phyloP scores from a whole-genome alignment of 2,797 vertebrate genomes.

The Cynodonichthys magdalenae region DNA sequence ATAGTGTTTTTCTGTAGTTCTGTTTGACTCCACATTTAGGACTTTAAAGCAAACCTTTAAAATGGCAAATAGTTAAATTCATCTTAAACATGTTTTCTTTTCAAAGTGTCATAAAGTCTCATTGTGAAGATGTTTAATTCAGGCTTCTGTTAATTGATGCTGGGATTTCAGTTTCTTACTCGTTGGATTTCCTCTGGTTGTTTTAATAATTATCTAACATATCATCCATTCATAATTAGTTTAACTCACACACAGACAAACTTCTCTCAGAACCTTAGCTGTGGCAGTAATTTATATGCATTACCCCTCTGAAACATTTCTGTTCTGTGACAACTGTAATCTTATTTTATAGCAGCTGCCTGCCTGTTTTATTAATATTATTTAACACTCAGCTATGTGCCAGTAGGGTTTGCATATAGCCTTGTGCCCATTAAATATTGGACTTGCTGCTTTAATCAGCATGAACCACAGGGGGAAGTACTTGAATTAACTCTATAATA shows the following conservation, averaged over 20 bases:
- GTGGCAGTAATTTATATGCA: conserved; percentile 30
- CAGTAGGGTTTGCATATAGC: conserved; percentile 25
- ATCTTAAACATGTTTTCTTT: conserved; percentile 6
- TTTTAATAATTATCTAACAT: conserved; percentile 23
- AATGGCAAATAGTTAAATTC: conserved; percentile 6
- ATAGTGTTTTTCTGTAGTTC: too few relatives aligned
- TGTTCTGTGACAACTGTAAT: conserved; percentile 41
- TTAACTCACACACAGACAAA: conserved; percentile 17
- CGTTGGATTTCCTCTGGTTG: conserved; percentile 2
- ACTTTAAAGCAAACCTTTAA: conserved; percentile 14
- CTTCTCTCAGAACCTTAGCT: conserved; percentile 14
- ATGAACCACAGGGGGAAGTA: background rate
- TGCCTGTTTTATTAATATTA: conserved; percentile 53
- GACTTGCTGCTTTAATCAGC: conserved; percentile 39
- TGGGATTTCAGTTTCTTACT: conserved; percentile 11
- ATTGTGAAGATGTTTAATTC: conserved; percentile 43
- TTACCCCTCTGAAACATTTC: conserved; percentile 32
- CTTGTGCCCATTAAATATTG: conserved; percentile 23
- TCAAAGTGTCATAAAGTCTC: conserved; percentile 25
- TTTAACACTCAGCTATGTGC: conserved; percentile 39
- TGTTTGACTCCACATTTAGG: background rate
- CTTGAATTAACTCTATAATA: conserved; percentile 1
- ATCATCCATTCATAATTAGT: conserved; percentile 9
- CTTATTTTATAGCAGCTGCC: conserved; percentile 51
- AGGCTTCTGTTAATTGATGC: conserved; percentile 33